phyloP scores from a whole-genome alignment of 1,140 invertebrate species.

The Solen grandis region DNA sequence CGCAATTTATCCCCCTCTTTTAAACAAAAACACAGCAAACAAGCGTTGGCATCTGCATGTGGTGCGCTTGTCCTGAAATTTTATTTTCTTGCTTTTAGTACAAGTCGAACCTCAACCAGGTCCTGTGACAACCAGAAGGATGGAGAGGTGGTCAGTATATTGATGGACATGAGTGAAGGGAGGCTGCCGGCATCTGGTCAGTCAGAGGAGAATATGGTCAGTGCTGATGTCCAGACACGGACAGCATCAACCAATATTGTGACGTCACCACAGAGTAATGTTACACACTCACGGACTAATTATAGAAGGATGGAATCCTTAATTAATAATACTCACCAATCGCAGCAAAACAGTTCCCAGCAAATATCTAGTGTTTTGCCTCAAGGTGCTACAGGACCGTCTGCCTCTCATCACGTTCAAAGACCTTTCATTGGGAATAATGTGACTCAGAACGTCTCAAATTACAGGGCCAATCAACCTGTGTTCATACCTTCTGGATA shows the following conservation, averaged over 20 bases:
- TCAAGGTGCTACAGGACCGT: not conserved
- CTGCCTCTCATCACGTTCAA: not conserved
- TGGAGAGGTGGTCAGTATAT: constrained; percentile 43
- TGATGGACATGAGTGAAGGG: constrained; percentile 47
- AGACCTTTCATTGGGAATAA: not conserved
- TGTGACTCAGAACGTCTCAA: not conserved
- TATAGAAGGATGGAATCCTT: too few relatives aligned
- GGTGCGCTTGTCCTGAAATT: too few relatives aligned
- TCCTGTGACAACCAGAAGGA: constrained; percentile 9
- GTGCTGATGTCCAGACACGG: not conserved
- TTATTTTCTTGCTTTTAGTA: not conserved
- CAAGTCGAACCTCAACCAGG: not conserved
- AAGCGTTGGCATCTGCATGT: too few relatives aligned
- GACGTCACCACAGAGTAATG: not conserved
- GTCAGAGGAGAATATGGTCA: not conserved
- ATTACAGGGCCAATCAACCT: too few relatives aligned
- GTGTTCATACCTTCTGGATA: too few relatives aligned
- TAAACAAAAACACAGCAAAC: too few relatives aligned
- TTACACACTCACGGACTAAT: not conserved
- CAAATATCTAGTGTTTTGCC: not conserved
- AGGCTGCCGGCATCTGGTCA: not conserved
- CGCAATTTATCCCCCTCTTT: too few relatives aligned
- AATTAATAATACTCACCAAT: too few relatives aligned
- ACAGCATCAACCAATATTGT: too few relatives aligned
- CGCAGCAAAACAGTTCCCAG: not conserved